Evolutionary conservation across 2,888 invertebrate genomes (phyloP), one percentile per base, ranked within the genome.

Genomic region (Drosophila peninsularis): DNA sequence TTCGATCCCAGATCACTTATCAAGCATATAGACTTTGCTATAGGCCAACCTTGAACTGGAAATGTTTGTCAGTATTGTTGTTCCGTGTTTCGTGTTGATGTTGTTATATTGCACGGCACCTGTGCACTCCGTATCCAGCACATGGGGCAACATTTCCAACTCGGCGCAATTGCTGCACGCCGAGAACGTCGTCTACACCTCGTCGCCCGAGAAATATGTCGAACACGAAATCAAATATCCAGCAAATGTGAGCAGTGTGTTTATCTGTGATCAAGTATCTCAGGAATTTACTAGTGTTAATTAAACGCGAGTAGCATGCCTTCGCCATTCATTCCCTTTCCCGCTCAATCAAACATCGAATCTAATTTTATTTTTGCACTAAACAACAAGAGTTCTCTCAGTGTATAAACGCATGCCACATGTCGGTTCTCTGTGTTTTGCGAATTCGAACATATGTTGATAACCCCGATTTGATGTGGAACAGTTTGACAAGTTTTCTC

Each of bases 141-240:
- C 90, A 69, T 91, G 91, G 91, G 91, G 91, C 41, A 91, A 90
- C 65, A 90, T 91, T 56, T 86, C 90, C 27, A 89, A 90, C 60
- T 91, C 91, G 58, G 90, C 91, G 52, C 90, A 91, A 75, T 66
- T 91, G 58, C 67, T 91, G 63, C 90, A 91, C 71, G 90, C 86
- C 45, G 91, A 91, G 56, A 90, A 90, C 54, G 83, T 91, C 52
- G 78, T 83, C 44, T 90, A 91, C 72, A 78, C 83, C 41, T 91
- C 91, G 17, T 85, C 87, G 57, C 81, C 90, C 4, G 90, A 77
- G 10, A 89, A 85, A 89, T 91, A 90, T 76, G 91, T 90, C 66
- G 85, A 89, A 71, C 87, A 85, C 62, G 91, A 91, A 68, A 87
- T 91, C 42, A 87, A 80, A 80, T 91, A 88, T 80, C 91, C 91